A percentile compares a stretch with the other conserved stretches of the same genome.
Evolutionary conservation across 2,888 invertebrate species (phyloP).

Genomic region (Xestia sexstrigata): DNA sequence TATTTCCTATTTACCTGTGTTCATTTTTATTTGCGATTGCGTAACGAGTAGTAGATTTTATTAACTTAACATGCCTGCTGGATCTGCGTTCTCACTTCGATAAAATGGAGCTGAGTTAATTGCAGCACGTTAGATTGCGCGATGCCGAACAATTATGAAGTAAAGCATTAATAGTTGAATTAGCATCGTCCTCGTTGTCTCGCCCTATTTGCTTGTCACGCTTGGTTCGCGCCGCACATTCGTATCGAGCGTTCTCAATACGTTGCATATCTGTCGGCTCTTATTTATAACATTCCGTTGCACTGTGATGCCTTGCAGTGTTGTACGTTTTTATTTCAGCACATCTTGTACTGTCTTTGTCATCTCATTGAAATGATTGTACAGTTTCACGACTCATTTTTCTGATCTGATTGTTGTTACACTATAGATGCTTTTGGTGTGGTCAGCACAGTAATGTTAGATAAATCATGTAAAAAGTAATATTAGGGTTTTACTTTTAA

Average conservation of each 20-base stretch:
- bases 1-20: conserved; percentile 16
- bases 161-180: conserved; percentile 79
- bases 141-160: conserved; percentile 59
- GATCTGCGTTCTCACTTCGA: conserved; percentile 11
- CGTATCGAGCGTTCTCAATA: conserved; percentile 69
- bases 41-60: conserved; percentile 2
- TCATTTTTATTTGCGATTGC: conserved; percentile 26
- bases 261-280: conserved; percentile 70
- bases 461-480: conserved; percentile 27
- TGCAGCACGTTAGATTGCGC: conserved; percentile 51
- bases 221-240: conserved; percentile 76
- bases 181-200: conserved; percentile 75
- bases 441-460: conserved; percentile 64
- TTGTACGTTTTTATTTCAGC: conserved; percentile 73
- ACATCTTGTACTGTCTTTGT: conserved; percentile 62
- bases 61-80: conserved; percentile 8
- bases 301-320: conserved; percentile 66
- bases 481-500: background rate
- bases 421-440: conserved; percentile 74
- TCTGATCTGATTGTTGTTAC: conserved; percentile 51
- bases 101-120: conserved; percentile 9
- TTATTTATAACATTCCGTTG: conserved; percentile 72
- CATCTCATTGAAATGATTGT: conserved; percentile 59
- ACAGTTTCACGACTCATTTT: conserved; percentile 43
- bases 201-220: conserved; percentile 86